These are phyloP conservation scores for Baryphthengus martii DNA, from an alignment of 2,113 vertebrate species.

Conservation along the genomic window DNA sequence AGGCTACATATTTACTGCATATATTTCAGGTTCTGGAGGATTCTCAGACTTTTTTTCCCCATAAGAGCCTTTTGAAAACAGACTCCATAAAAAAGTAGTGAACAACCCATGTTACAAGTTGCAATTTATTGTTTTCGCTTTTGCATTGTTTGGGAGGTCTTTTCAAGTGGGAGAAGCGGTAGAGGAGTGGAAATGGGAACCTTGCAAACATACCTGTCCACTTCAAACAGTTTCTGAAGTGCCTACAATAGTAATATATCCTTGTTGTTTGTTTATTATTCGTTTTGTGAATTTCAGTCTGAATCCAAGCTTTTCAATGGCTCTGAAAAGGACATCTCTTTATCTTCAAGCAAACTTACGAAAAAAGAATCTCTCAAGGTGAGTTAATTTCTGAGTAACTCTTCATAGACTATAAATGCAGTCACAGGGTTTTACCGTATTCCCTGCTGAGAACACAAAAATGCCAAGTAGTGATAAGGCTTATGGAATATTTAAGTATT, in stretches of 20 bases:
- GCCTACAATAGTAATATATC: neutral
- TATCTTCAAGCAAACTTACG: conserved; percentile 91
- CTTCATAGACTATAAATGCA: neutral
- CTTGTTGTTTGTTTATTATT: neutral
- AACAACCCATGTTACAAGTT: neutral
- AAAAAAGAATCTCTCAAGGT: conserved; percentile 99
- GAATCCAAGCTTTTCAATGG: conserved; percentile 99
- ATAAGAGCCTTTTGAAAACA: neutral
- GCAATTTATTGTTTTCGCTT: neutral
- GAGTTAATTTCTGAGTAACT: conserved; percentile 27
- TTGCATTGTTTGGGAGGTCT: neutral
- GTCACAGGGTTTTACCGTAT: neutral
- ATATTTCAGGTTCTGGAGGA: neutral
- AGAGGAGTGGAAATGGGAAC: neutral
- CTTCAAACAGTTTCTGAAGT: neutral
- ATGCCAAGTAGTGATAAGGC: neutral
- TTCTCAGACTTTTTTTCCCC: neutral
- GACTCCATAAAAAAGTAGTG: neutral
- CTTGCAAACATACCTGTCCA: neutral
- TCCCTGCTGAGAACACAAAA: neutral
- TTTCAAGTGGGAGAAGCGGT: neutral
- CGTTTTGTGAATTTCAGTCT: conserved; percentile 79
- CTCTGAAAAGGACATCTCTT: conserved; percentile 91
- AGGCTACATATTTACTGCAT: neutral
- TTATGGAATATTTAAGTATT: neutral